These are phyloP conservation scores for Penaeus indicus DNA, from an alignment of 1,140 invertebrate genomes.

Conservation along the genomic window DNA sequence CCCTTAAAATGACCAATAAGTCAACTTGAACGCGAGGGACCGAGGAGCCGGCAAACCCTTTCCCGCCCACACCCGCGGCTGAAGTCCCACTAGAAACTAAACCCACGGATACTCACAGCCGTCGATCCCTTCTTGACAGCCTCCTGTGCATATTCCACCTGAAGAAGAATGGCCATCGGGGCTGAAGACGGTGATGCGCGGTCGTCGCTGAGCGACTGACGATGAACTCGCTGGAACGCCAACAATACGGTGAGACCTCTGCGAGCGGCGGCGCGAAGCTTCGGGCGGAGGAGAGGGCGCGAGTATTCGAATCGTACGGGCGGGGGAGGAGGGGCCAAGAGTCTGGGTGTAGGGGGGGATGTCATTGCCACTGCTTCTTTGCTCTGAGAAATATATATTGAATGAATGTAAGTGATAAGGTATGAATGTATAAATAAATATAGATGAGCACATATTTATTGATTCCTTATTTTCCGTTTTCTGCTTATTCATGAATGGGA, in stretches of 20 bases:
- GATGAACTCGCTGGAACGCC: constrained; percentile 17
- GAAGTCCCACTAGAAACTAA: not conserved
- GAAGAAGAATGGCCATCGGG: constrained; percentile 99
- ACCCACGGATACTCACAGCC: constrained; percentile 75
- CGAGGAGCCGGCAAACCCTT: not conserved
- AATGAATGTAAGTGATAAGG: not conserved
- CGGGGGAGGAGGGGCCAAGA: too few relatives aligned
- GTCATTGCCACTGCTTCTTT: not conserved
- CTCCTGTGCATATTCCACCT: constrained; percentile 99
- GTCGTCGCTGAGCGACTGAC: constrained; percentile 80
- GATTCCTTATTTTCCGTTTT: too few relatives aligned
- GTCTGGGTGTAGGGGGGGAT: too few relatives aligned
- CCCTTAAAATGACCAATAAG: too few relatives aligned
- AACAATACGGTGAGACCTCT: not conserved
- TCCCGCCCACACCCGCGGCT: not conserved
- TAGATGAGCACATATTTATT: too few relatives aligned
- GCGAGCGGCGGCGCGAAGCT: too few relatives aligned
- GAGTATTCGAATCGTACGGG: not conserved
- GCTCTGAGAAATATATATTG: not conserved
- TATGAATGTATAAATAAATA: too few relatives aligned
- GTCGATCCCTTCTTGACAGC: constrained; percentile 99
- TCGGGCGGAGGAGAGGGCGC: not conserved
- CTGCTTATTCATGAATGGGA: too few relatives aligned
- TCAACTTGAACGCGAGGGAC: not conserved
- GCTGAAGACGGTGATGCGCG: constrained; percentile 99